phyloP scores from a whole-genome alignment of 2,888 invertebrate species.

The Cyaniris semiargus region DNA sequence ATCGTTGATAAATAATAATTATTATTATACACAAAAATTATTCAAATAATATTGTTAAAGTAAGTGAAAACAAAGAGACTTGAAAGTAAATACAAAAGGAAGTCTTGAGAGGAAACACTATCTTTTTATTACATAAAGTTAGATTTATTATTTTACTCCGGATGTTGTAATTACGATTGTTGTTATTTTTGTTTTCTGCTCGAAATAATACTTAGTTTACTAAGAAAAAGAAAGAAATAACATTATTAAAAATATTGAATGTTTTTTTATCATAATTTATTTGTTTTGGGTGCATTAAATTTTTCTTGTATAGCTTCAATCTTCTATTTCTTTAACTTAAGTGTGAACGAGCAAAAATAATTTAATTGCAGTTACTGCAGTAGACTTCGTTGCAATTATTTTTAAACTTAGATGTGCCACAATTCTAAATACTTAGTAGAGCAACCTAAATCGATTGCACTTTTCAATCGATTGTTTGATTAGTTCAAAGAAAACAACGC shows the following conservation, averaged over 20 bases:
- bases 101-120: not conserved
- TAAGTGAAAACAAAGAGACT: not conserved
- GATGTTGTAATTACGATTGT: not conserved
- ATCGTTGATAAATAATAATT: too few relatives aligned
- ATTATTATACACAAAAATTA: not conserved
- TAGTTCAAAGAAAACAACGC: conserved; percentile 16
- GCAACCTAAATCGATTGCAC: not conserved
- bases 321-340: too few relatives aligned
- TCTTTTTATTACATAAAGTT: not conserved
- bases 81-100: not conserved
- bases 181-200: not conserved
- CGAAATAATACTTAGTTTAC: not conserved
- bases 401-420: not conserved
- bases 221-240: not conserved
- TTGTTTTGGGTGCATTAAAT: not conserved
- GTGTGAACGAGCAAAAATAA: too few relatives aligned
- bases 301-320: not conserved
- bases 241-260: not conserved
- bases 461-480: conserved; percentile 14
- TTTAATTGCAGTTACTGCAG: not conserved
- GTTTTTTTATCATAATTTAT: not conserved
- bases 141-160: not conserved
- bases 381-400: not conserved
- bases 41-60: not conserved
- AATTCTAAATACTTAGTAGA: not conserved